Conservation (phyloP, 1,140 invertebrate species). For the Drosophila dunni region DNA sequence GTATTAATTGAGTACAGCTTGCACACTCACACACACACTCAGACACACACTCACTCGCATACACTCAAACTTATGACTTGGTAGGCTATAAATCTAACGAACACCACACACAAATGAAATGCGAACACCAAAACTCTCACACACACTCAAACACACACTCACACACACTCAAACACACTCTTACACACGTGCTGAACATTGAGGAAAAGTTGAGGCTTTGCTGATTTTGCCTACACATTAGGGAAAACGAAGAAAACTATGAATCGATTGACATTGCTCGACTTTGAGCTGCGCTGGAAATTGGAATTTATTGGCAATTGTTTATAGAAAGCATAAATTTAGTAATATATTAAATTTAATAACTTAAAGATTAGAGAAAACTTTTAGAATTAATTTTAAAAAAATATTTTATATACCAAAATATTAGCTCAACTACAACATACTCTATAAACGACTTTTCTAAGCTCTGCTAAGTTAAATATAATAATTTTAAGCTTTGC, state of each 20-base stretch:
- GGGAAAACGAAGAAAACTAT: constrained; percentile 5
- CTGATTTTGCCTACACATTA: constrained; percentile 30
- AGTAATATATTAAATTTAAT: no score
- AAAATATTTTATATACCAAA: neutral
- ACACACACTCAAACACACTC: neutral
- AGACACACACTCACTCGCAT: constrained; percentile 3
- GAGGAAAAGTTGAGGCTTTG: constrained; percentile 34
- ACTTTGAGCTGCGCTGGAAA: constrained; percentile 3
- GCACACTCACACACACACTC: constrained; percentile 30
- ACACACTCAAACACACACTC: neutral
- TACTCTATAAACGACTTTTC: no score
- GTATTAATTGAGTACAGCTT: constrained; percentile 79
- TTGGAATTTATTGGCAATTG: neutral
- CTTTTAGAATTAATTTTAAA: neutral
- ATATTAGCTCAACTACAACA: neutral
- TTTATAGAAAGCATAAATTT: neutral
- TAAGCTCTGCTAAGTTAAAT: no score
- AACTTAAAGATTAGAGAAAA: no score
- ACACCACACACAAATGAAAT: constrained; percentile 44
- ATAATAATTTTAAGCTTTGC: no score
- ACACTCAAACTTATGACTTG: constrained; percentile 43
- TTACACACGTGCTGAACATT: neutral
- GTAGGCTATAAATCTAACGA: constrained; percentile 69
- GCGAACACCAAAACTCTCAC: constrained; percentile 26
- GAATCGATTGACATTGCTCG: neutral